phyloP scores from a whole-genome alignment of 2,113 vertebrate genomes.

The Natator depressus region DNA sequence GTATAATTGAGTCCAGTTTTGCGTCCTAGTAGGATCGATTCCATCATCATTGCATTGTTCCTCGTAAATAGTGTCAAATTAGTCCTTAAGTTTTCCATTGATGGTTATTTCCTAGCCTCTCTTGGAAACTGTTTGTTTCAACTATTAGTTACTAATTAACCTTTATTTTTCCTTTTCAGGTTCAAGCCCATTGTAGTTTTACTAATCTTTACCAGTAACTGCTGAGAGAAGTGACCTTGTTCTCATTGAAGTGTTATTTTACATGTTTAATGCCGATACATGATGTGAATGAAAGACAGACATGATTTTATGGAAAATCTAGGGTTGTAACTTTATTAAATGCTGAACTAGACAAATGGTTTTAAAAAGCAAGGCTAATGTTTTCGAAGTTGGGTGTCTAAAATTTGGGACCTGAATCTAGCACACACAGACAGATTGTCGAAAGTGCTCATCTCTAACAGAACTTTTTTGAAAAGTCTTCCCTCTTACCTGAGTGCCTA shows the following conservation, averaged over 20 bases:
- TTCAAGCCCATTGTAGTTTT: neutral
- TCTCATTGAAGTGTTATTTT: neutral
- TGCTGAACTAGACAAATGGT: slow-evolving; percentile 2
- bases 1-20: neutral
- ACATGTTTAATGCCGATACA: neutral
- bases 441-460: neutral
- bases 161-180: neutral
- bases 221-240: neutral
- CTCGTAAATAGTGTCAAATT: neutral
- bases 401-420: neutral
- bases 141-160: neutral
- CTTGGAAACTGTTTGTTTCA: neutral
- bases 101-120: neutral
- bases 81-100: neutral
- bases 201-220: neutral
- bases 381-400: neutral
- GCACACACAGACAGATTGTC: neutral
- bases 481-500: neutral
- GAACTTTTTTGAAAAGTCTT: neutral
- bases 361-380: neutral
- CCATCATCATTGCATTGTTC: neutral
- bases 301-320: neutral
- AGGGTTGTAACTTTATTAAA: neutral
- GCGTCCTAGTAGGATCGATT: neutral
- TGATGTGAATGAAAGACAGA: neutral